These are phyloP conservation scores for Acleris sparsana DNA, from an alignment of 2,888 invertebrate genomes.

Conservation along the genomic window DNA sequence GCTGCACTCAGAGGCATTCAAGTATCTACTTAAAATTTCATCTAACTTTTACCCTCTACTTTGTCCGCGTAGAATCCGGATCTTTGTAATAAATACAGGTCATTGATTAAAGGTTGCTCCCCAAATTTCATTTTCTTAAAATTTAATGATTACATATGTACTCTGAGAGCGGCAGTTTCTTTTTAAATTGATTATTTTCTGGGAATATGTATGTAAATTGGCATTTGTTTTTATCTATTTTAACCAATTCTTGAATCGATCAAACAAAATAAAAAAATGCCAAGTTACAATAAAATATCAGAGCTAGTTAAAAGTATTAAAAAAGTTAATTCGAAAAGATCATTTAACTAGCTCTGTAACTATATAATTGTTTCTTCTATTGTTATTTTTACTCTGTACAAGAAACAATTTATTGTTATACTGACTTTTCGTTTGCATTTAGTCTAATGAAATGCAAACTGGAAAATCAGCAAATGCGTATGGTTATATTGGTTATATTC, in stretches of 20 bases:
- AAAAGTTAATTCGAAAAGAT: neutral
- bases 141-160: too few relatives aligned
- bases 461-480: slow-evolving; percentile 38
- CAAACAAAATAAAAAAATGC: too few relatives aligned
- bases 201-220: neutral
- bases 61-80: too few relatives aligned
- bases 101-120: too few relatives aligned
- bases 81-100: too few relatives aligned
- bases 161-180: neutral
- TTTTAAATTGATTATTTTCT: neutral
- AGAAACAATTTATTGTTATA: slow-evolving; percentile 38
- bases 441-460: neutral
- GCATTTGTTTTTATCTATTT: neutral
- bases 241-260: neutral
- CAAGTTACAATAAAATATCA: slow-evolving; percentile 1
- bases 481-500: slow-evolving; percentile 66
- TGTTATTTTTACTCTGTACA: slow-evolving; percentile 4
- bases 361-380: slow-evolving; percentile 11
- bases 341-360: slow-evolving; percentile 4
- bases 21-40: too few relatives aligned
- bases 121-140: too few relatives aligned
- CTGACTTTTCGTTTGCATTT: slow-evolving; percentile 40
- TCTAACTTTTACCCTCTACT: too few relatives aligned
- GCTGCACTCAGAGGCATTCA: too few relatives aligned
- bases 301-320: slow-evolving; percentile 4